phyloP scores from a whole-genome alignment of 1,140 invertebrate species.

The Eueides isabella region DNA sequence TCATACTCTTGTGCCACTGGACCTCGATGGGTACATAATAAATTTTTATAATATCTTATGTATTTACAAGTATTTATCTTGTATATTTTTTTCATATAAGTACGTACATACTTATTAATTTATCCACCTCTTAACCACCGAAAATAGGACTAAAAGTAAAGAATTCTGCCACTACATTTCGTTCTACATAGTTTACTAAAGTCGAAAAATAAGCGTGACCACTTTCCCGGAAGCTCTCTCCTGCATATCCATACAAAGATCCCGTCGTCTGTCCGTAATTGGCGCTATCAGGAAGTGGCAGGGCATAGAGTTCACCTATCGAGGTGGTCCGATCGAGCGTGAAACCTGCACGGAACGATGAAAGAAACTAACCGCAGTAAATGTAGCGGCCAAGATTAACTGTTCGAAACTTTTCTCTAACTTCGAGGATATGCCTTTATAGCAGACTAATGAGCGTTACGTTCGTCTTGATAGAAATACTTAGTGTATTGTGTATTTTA shows the following conservation, averaged over 20 bases:
- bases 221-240: no score
- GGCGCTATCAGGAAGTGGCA: constrained; percentile 62
- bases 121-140: no score
- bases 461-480: background rate
- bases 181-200: no score
- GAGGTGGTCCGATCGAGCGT: constrained; percentile 58
- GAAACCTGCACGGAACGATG: constrained; percentile 42
- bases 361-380: constrained; percentile 32
- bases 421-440: constrained; percentile 19
- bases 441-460: background rate
- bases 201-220: no score
- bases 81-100: no score
- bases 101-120: background rate
- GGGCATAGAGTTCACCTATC: constrained; percentile 60
- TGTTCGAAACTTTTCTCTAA: constrained; percentile 16
- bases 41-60: no score
- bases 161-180: no score
- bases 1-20: no score
- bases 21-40: no score
- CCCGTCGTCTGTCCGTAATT: constrained; percentile 56
- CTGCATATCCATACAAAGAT: constrained; percentile 12
- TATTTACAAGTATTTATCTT: no score
- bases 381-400: constrained; percentile 30
- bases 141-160: no score
- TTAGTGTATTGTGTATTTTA: background rate